phyloP scores from a whole-genome alignment of 2,797 vertebrate genomes.

The Brotula barbata region DNA sequence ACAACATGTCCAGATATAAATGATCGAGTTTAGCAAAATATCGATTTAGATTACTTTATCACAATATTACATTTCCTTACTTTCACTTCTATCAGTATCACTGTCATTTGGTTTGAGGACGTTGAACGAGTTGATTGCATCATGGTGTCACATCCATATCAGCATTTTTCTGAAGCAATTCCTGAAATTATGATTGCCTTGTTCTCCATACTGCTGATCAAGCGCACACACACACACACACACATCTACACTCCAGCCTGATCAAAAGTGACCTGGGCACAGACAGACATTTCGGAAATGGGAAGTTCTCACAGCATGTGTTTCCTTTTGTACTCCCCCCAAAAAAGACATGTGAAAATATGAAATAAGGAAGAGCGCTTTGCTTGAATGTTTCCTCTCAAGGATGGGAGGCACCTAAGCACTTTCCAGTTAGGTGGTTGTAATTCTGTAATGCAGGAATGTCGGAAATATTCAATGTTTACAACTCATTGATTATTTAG shows the following conservation, averaged over 20 bases:
- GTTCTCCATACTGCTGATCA: conserved; percentile 48
- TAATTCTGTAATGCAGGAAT: not conserved
- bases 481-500: not conserved
- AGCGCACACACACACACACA: conserved; percentile 22
- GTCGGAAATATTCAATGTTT: not conserved
- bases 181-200: conserved; percentile 18
- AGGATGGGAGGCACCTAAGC: not conserved
- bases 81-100: not conserved
- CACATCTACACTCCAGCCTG: conserved; percentile 38
- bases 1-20: no score
- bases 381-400: conserved; percentile 28
- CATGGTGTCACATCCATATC: conserved; percentile 30
- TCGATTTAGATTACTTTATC: no score
- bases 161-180: conserved; percentile 43
- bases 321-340: conserved; percentile 42
- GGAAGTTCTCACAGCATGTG: conserved; percentile 69
- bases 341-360: conserved; percentile 53
- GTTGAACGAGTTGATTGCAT: conserved; percentile 26
- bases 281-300: conserved; percentile 57
- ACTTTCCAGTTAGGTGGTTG: not conserved
- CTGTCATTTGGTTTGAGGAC: conserved; percentile 3
- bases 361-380: conserved; percentile 37
- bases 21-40: no score
- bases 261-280: conserved; percentile 48
- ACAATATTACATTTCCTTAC: not conserved